These are phyloP conservation scores for Tympanuchus pallidicinctus DNA, from an alignment of 2,113 vertebrate genomes.

Conservation along the genomic window DNA sequence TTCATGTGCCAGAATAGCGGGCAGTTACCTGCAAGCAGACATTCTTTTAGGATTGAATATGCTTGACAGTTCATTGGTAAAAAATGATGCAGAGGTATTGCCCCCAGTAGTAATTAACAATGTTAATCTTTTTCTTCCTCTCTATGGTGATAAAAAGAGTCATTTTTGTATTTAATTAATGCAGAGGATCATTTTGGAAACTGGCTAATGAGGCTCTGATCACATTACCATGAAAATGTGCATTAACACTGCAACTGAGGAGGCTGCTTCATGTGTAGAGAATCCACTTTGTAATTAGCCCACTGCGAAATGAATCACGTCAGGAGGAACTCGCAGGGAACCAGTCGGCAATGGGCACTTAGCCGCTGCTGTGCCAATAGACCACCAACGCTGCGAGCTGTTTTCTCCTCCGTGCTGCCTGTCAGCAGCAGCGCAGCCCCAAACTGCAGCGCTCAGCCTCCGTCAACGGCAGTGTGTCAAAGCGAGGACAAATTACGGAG, in stretches of 20 bases:
- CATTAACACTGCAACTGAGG: constrained; percentile 82
- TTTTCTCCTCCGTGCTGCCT: constrained; percentile 36
- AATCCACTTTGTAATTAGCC: constrained; percentile 88
- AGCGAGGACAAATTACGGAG: constrained; percentile 58
- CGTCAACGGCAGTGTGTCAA: constrained; percentile 55
- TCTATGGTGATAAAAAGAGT: constrained; percentile 85
- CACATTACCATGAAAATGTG: constrained; percentile 90
- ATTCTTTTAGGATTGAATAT: constrained; percentile 6
- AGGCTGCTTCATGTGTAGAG: constrained; percentile 82
- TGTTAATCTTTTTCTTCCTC: constrained; percentile 82
- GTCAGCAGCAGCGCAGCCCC: constrained; percentile 60
- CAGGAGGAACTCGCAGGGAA: constrained; percentile 69
- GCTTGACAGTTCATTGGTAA: constrained; percentile 55
- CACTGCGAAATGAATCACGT: constrained; percentile 82
- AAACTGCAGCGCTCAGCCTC: constrained; percentile 61
- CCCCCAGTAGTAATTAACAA: constrained; percentile 82
- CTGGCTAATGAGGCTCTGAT: constrained; percentile 94
- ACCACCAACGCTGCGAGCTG: constrained; percentile 71
- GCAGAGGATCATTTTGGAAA: constrained; percentile 91
- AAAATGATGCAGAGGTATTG: constrained; percentile 72
- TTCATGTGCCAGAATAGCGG: constrained; percentile 37
- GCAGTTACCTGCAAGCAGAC: constrained; percentile 16
- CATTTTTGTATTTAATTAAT: constrained; percentile 95
- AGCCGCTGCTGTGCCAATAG: constrained; percentile 74
- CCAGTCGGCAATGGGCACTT: constrained; percentile 67